Evolutionary conservation across 2,888 invertebrate genomes (phyloP).

Genomic region (Brachycybe producta): DNA sequence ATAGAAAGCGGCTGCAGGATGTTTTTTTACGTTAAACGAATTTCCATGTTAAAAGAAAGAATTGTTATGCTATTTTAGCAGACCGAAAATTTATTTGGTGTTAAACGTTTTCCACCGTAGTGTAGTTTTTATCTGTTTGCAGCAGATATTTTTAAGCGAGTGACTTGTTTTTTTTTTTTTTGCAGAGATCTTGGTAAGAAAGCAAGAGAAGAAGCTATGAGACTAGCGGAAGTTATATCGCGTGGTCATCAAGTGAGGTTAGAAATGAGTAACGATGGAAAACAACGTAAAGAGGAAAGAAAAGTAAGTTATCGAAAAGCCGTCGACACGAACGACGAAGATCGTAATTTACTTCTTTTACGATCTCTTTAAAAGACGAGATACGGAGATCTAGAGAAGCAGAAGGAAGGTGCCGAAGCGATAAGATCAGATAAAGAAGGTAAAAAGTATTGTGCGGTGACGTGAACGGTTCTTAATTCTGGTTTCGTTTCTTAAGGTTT

Average conservation of each 20-base stretch:
- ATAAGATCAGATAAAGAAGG: constrained; percentile 55
- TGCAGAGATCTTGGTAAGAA: constrained; percentile 55
- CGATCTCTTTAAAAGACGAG: constrained; percentile 33
- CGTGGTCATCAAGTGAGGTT: constrained; percentile 62
- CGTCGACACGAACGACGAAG: too few relatives aligned
- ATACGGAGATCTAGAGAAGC: constrained; percentile 53
- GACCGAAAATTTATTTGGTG: too few relatives aligned
- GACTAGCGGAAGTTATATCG: constrained; percentile 55
- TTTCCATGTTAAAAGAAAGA: too few relatives aligned
- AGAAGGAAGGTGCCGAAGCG: constrained; percentile 61
- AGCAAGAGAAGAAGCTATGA: constrained; percentile 51
- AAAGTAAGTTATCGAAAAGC: constrained; percentile 29
- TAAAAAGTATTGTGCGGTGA: background rate
- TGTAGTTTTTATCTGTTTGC: too few relatives aligned
- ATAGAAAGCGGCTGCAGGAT: too few relatives aligned
- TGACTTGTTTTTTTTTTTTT: too few relatives aligned
- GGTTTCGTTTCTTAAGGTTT: constrained; percentile 29
- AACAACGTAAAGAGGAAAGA: constrained; percentile 57
- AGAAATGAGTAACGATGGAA: constrained; percentile 62
- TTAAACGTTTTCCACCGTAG: too few relatives aligned
- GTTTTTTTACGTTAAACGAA: background rate
- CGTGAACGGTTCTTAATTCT: background rate
- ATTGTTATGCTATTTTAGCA: too few relatives aligned
- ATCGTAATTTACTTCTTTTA: too few relatives aligned
- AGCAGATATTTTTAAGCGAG: too few relatives aligned